Base-by-base conservation (phyloP, 2,888 invertebrate species). In the Candidula unifasciata region DNA sequence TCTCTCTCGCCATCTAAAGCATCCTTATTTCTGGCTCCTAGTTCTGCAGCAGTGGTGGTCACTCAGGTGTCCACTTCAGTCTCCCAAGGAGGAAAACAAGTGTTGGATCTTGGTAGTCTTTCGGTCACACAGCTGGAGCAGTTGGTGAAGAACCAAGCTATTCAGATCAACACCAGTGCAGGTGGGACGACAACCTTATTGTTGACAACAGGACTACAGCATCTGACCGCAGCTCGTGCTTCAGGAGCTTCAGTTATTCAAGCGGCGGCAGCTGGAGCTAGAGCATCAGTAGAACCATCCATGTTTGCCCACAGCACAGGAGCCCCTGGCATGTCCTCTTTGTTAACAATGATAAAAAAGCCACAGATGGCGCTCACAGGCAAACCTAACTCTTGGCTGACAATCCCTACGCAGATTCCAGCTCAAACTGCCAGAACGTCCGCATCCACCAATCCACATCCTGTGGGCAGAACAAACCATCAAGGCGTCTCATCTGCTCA, bases 141-240 rank as follows among this genome's bases (percentile, higher is more conserved):
- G 76, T 87, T 92, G 80, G 79, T 92, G 35, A 90, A 90, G 77
- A 89, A 89, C 24, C 89, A 91, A 79, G 89, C 89, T 24, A 87
- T 90, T 10, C 89, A 89, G 78, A 89, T 90, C 66, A 89, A 89
- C 73, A 88, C 88, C 27, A 89, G 88, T 21, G 87, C 87, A 37
- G 88, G 84, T 21, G 74, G 76, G 3, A 84, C 82, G 10, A 84
- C 86, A 44, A 86, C 85, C 3, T 69, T 87, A 24, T 76, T 86
- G 33, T 30, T 86, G 18, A 86, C 86, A 0, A 73, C 80, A 2
- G 81, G 83, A 27, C 57, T 85, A 3, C 85, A 85, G 30, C 82
- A 82, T 24, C 37, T 71, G n/a, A 30, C 68, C 30, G n/a, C 82
- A 21, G n/a, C 24, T 35, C 66, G 10, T 10, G 30, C 78, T 30